Evolutionary conservation across 2,113 vertebrate species (phyloP), one percentile per base, ranked within the genome.

Genomic region (human): DNA sequence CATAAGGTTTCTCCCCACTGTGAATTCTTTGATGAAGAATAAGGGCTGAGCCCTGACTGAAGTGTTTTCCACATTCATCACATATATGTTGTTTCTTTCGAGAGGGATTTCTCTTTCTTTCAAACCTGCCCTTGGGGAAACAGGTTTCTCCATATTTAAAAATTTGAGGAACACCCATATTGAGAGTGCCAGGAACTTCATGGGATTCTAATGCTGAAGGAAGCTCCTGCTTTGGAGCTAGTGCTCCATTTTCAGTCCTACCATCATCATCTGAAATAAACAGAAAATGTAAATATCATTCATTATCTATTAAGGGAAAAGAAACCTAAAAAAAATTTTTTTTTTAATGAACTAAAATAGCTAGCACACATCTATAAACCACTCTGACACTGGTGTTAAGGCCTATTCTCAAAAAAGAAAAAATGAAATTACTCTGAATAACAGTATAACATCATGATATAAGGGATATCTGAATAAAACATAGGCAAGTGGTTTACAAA

Each of bases 41-140:
- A 43, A 98, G 98, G 70, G 98, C 98, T 0, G 98, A 98, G 32
- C 97, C 97, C 86, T 98, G 98, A 87, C 98, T 98, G 94, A 98
- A 98, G 94, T 97, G 97, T 84, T 98, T 98, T 70, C 98, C 98
- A 93, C 98, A 98, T 61, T 98, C 97, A 66, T 98, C 90, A 86
- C 98, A 98, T 68, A 98, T 97, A 96, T 98, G 98, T 1, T 98
- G 97, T 96, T 98, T 97, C 96, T 98, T 97, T 55, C 97, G 95
- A 10, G 96, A 97, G 66, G 98, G 98, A 79, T 97, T 98, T 94
- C 96, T 97, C 94, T 98, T 98, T 93, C 97, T 98, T 98, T 98
- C 98, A 97, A 98, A 98, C 68, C 95, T 97, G 90, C 97, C 98
- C 81, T 98, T 98, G 80, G 98, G 97, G 48, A 98, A 98, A 93